Evolutionary conservation across 2,888 invertebrate genomes (phyloP).

Genomic region (Amblyjoppa fuscipennis): DNA sequence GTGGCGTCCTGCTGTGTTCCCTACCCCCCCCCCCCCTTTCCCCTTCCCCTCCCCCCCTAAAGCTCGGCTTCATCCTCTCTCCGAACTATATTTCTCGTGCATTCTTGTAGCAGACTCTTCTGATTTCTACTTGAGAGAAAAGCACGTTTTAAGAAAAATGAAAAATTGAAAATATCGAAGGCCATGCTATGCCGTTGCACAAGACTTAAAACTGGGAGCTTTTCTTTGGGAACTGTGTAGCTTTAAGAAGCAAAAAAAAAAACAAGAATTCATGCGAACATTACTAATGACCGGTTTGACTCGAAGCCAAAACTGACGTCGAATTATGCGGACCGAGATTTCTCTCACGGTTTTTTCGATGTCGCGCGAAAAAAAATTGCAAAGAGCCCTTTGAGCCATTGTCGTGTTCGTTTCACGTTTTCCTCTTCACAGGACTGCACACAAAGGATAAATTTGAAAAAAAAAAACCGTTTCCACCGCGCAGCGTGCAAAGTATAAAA

Average conservation of each 20-base stretch:
- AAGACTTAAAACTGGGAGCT: not conserved
- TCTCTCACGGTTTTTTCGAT: too few relatives aligned
- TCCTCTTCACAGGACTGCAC: not conserved
- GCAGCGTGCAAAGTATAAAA: not conserved
- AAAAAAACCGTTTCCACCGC: not conserved
- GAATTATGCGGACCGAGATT: too few relatives aligned
- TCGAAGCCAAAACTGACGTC: too few relatives aligned
- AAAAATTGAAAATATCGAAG: not conserved
- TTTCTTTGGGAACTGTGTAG: not conserved
- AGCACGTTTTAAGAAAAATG: not conserved
- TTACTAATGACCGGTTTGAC: too few relatives aligned
- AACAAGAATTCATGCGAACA: too few relatives aligned
- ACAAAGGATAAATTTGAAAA: not conserved
- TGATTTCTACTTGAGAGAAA: not conserved
- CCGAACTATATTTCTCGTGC: not conserved
- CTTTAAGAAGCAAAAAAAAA: not conserved
- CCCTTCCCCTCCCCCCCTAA: not conserved
- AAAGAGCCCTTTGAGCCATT: not conserved
- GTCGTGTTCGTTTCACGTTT: not conserved
- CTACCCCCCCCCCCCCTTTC: constrained; percentile 1
- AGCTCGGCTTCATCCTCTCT: constrained; percentile 32
- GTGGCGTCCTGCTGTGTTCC: constrained; percentile 47
- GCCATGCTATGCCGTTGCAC: not conserved
- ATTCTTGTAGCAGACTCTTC: not conserved
- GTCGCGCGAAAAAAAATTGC: not conserved